These are phyloP conservation scores for Latrodectus geometricus DNA, from an alignment of 1,140 invertebrate genomes.

Conservation along the genomic window DNA sequence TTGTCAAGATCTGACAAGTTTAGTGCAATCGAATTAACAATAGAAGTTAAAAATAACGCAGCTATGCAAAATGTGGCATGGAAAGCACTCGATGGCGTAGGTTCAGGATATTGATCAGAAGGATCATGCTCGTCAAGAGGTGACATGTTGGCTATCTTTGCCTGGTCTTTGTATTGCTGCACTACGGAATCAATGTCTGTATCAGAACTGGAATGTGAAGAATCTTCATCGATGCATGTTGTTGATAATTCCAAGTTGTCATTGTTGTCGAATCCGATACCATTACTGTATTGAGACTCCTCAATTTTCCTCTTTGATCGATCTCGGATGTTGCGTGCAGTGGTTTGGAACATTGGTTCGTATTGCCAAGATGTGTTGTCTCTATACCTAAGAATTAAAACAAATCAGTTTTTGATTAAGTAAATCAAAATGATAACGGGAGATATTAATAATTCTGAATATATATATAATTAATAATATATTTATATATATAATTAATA, in stretches of 20 bases:
- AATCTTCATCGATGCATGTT: constrained; percentile 28
- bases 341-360: constrained; percentile 50
- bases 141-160: constrained; percentile 37
- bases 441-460: neutral
- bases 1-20: constrained; percentile 17
- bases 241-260: constrained; percentile 29
- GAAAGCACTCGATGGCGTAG: constrained; percentile 14
- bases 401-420: neutral
- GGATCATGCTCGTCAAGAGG: constrained; percentile 21
- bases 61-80: constrained; percentile 18
- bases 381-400: constrained; percentile 21
- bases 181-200: constrained; percentile 46
- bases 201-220: constrained; percentile 11
- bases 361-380: constrained; percentile 54
- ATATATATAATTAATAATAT: too few species aligned
- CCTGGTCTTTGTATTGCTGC: constrained; percentile 50
- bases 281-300: constrained; percentile 44
- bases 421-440: neutral
- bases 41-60: neutral
- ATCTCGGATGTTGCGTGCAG: constrained; percentile 24
- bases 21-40: neutral
- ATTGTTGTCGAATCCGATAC: constrained; percentile 3
- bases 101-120: constrained; percentile 15
- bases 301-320: constrained; percentile 33
- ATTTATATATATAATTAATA: too few species aligned